Base-by-base conservation (phyloP, 2,113 vertebrate genomes). In the Galeopterus variegatus region DNA sequence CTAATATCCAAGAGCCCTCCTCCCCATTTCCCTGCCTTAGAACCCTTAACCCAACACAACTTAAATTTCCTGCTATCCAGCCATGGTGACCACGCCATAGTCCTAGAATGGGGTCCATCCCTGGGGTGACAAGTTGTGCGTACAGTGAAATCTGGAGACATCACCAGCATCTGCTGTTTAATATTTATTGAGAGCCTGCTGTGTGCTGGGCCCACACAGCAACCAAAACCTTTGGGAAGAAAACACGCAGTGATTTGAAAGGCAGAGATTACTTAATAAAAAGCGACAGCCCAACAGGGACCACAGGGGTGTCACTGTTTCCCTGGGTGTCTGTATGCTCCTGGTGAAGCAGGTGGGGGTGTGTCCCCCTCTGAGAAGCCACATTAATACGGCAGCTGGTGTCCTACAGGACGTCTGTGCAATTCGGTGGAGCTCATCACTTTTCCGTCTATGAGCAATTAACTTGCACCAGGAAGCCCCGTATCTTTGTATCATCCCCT, bases 371-470 rank as follows among this genome's bases (percentile, higher is more conserved):
- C 21, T 24, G 12, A n/a, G 13, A 88, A 13, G 93, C 93, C 91
- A 3, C 97, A 64, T 96, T 98, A 98, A 98, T 90, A 77, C 67
- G 50, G 98, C 97, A 87, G 98, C 92, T 52, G 98, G 97, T 79
- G 88, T 98, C 97, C 90, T 31, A 75, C 70, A 97, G 97, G 97
- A 98, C 10, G 56, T 96, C 97, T 41, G 95, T 45, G 96, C 95
- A 10, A 94, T 1, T 88, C 52, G 70, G 65, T 24, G 7, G 88
- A 98, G 97, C 98, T 98, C 98, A 98, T 98, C 70, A 93, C 98
- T 98, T 98, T 94, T 95, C 97, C n/a, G 4, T 98, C 98, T 90
- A 91, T 67, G 97, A 98, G 98, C 98, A 98, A 99, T 98, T 98
- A 98, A 97, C 97, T 91, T 93, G 98, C 95, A 89, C 98, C 87